A percentile compares a stretch with the other conserved stretches of the same genome.
phyloP scores from a whole-genome alignment of 2,113 vertebrate genomes.

The Nycticryphes semicollaris region DNA sequence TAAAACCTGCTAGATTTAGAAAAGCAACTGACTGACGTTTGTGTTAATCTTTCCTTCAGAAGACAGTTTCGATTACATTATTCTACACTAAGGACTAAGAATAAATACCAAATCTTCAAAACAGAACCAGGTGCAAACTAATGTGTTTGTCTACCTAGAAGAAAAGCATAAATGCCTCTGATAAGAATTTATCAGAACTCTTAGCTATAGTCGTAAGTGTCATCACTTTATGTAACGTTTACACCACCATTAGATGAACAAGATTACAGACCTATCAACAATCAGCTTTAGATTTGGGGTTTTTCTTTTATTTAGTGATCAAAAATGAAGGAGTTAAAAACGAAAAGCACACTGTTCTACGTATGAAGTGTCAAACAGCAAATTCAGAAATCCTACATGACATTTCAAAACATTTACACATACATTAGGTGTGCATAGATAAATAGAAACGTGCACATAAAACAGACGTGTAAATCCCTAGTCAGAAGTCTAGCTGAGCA shows the following conservation, averaged over 20 bases:
- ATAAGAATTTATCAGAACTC: not conserved
- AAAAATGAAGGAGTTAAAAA: not conserved
- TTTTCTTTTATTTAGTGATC: not conserved
- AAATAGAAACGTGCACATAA: not conserved
- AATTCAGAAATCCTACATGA: not conserved
- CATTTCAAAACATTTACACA: not conserved
- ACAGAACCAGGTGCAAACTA: not conserved
- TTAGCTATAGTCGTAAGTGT: not conserved
- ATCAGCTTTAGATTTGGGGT: not conserved
- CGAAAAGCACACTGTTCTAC: not conserved
- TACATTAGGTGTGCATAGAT: not conserved
- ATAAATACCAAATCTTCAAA: not conserved
- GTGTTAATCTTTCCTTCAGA: slow-evolving; percentile 51
- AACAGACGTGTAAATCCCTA: not conserved
- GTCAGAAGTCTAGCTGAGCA: not conserved
- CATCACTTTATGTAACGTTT: not conserved
- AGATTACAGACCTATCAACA: not conserved
- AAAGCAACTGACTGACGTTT: slow-evolving; percentile 14
- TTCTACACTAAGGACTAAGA: not conserved
- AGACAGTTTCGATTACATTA: slow-evolving; percentile 30
- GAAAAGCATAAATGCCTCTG: not conserved
- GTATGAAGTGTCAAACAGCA: not conserved
- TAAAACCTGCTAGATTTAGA: slow-evolving; percentile 56
- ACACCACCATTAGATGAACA: not conserved
- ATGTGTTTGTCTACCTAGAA: not conserved